Percentiles rank a stretch among this genome's conserved stretches.
Conservation (phyloP, 2,888 invertebrate genomes). For the Oxycera nigricornis region DNA sequence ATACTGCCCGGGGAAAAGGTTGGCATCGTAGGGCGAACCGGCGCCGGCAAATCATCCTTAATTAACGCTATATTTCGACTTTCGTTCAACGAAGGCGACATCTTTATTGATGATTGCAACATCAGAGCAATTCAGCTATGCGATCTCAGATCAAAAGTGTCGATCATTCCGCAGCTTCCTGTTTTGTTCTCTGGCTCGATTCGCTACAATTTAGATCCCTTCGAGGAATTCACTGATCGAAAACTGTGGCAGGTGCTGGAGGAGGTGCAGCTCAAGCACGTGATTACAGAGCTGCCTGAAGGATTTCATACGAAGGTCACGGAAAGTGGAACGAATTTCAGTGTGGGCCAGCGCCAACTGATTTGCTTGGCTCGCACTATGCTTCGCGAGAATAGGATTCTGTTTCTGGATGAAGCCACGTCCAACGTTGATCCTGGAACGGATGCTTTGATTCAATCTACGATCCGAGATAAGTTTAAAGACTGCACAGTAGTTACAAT, state of each 20-base stretch:
- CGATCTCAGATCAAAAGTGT: slow-evolving; percentile 76
- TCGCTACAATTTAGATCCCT: slow-evolving; percentile 89
- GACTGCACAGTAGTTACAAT: slow-evolving; percentile 87
- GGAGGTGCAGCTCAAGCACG: slow-evolving; percentile 72
- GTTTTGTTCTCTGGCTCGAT: slow-evolving; percentile 86
- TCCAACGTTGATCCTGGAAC: slow-evolving; percentile 92
- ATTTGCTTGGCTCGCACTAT: slow-evolving; percentile 90
- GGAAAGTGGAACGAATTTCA: slow-evolving; percentile 84
- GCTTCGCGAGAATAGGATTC: slow-evolving; percentile 80
- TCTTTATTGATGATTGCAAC: slow-evolving; percentile 81
- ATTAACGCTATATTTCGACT: slow-evolving; percentile 79
- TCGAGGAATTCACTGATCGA: slow-evolving; percentile 78
- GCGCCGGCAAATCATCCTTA: slow-evolving; percentile 76
- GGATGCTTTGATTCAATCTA: slow-evolving; percentile 81
- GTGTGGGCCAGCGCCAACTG: slow-evolving; percentile 88
- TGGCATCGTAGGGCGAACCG: slow-evolving; percentile 76
- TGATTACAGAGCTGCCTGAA: slow-evolving; percentile 69
- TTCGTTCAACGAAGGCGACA: slow-evolving; percentile 77
- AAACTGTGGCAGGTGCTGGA: slow-evolving; percentile 76
- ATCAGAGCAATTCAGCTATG: slow-evolving; percentile 75
- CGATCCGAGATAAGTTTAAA: slow-evolving; percentile 78
- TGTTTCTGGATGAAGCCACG: slow-evolving; percentile 91
- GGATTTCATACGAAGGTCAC: slow-evolving; percentile 76
- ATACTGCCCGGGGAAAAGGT: slow-evolving; percentile 73
- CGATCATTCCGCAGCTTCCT: slow-evolving; percentile 87